Base-by-base conservation (phyloP, 1,140 invertebrate species). In the Streblospio benedicti region DNA sequence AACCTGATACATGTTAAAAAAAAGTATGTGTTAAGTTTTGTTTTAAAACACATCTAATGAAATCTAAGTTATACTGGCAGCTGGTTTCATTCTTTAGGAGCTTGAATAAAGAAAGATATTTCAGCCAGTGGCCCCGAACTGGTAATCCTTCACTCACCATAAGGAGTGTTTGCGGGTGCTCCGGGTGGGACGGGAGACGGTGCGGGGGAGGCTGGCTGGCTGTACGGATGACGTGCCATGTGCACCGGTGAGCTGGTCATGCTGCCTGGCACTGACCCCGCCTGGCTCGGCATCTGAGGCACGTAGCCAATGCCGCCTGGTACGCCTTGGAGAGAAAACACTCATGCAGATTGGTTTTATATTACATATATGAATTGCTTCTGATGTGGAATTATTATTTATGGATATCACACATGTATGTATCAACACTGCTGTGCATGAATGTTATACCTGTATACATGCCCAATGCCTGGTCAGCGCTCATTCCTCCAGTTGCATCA, bases 221-320 rank as follows among this genome's bases (percentile, higher is more conserved):
- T 54, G 27, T 30, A 18, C 4, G 32, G 18, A 28, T 47, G 33
- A 16, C 41, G 47, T 32, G 64, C 64, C 14, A 67, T 35, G 60
- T 69, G 68, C 41, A 68, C 59, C 0, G 68, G 68, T 3, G 69
- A 70, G n/a, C 58, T 66, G 33, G 68, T 52, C 12, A 57, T 55
- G 35, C 65, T 69, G 27, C 45, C 55, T 3, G 65, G 65, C 28
- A 70, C 54, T 35, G 69, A 67, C 35, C 64, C 47, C 51, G 60
- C 49, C 14, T 60, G 32, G 14, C 25, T 47, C 16, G 25, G 45
- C 28, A 47, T 27, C 16, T 52, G 50, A 14, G 50, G 50, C 31
- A 52, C 31, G 23, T 52, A 20, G 50, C 50, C 25, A 9, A 38
- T 38, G n/a, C 35, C 35, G 9, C 35, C 35, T 14, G 6, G 9